Conservation (phyloP, 92 coral and sea anemone genomes). For the Palythoa grandiflora region DNA sequence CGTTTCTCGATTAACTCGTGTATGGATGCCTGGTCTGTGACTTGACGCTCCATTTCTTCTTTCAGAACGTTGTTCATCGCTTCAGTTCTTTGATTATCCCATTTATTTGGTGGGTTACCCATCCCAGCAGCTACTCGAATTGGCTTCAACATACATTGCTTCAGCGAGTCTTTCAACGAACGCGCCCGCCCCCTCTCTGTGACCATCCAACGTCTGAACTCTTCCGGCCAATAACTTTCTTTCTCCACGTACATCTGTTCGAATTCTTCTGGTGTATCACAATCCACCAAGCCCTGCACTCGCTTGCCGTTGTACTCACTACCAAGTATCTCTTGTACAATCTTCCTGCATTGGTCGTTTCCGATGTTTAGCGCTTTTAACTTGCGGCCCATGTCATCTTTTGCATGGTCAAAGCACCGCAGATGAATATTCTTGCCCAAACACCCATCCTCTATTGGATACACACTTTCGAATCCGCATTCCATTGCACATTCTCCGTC, state of each 20-base stretch:
- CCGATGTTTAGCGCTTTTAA: constrained; percentile 7
- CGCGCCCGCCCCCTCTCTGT: background rate
- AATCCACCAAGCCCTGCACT: constrained; percentile 22
- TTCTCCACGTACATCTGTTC: background rate
- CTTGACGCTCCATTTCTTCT: constrained; percentile 28
- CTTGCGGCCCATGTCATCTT: constrained; percentile 3
- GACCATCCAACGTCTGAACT: constrained; percentile 25
- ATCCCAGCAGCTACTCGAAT: constrained; percentile 43
- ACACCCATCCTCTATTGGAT: constrained; percentile 10
- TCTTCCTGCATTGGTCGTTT: background rate
- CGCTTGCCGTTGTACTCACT: constrained; percentile 11
- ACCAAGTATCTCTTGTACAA: background rate
- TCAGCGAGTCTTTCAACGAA: constrained; percentile 22
- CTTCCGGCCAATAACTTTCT: constrained; percentile 16
- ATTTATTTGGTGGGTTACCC: constrained; percentile 48
- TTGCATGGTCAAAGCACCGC: constrained; percentile 41
- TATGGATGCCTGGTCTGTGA: constrained; percentile 44
- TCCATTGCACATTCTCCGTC: constrained; percentile 45
- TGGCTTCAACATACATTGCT: constrained; percentile 19
- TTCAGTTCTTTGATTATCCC: constrained; percentile 41
- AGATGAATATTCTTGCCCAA: constrained; percentile 15
- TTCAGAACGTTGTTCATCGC: constrained; percentile 37
- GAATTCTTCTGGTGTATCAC: constrained; percentile 3
- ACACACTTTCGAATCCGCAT: constrained; percentile 34
- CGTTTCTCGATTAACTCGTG: constrained; percentile 15